phyloP scores from a whole-genome alignment of 2,113 vertebrate genomes.

The Lepisosteus oculatus region DNA sequence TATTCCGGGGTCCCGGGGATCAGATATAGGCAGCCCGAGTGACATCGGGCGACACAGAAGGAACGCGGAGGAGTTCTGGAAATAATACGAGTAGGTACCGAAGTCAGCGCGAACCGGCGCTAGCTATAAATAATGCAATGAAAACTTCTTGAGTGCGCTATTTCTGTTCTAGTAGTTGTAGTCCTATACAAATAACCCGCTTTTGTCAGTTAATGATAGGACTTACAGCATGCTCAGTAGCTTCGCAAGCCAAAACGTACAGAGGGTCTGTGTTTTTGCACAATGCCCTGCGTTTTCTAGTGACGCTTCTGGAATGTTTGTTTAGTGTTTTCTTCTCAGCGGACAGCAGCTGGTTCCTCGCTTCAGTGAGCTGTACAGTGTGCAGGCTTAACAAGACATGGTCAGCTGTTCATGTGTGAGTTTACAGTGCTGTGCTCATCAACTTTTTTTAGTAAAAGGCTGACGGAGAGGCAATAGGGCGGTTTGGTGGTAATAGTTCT shows the following conservation, averaged over 20 bases:
- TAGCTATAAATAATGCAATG: conserved; percentile 26
- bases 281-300: too few species aligned
- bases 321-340: background rate
- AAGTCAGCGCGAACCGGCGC: conserved; percentile 11
- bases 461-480: background rate
- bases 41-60: conserved; percentile 25
- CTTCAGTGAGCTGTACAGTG: conserved; percentile 6
- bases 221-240: conserved; percentile 10
- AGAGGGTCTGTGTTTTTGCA: too few species aligned
- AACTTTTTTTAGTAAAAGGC: background rate
- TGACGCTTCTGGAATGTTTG: background rate
- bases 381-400: conserved; percentile 1
- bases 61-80: conserved; percentile 18
- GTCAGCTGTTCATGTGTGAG: conserved; percentile 2
- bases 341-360: background rate
- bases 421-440: conserved; percentile 1
- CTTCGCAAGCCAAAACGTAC: conserved; percentile 1
- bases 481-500: too few species aligned
- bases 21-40: conserved; percentile 23
- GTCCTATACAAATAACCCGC: conserved; percentile 4
- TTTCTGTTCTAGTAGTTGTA: conserved; percentile 12
- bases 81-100: conserved; percentile 24
- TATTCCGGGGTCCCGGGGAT: conserved; percentile 21
- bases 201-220: conserved; percentile 17
- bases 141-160: conserved; percentile 16